phyloP scores from a whole-genome alignment of 2,888 invertebrate genomes.

The Blastobasis adustella region DNA sequence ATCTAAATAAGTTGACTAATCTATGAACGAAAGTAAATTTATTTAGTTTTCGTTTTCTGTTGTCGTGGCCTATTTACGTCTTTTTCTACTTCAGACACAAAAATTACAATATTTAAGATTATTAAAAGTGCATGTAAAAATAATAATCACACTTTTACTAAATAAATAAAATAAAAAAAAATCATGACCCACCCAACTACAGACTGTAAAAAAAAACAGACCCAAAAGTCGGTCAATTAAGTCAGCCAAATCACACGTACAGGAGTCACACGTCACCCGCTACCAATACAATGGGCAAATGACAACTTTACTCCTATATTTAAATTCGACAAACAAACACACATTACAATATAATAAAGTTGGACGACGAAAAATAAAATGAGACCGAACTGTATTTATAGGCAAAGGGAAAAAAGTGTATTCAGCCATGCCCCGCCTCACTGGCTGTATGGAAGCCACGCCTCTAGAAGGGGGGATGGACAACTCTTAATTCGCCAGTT shows the following conservation, averaged over 20 bases:
- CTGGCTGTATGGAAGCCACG: conserved; percentile 39
- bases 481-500: conserved; percentile 52
- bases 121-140: too few relatives aligned
- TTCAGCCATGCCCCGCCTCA: conserved; percentile 33
- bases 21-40: too few relatives aligned
- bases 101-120: too few relatives aligned
- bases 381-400: conserved; percentile 49
- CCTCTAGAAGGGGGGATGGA: conserved; percentile 38
- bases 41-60: neutral
- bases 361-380: conserved; percentile 38
- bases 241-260: conserved; percentile 32
- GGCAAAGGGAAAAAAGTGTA: conserved; percentile 37
- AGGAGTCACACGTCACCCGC: conserved; percentile 12
- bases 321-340: conserved; percentile 54
- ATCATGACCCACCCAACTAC: neutral
- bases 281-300: conserved; percentile 41
- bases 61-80: too few relatives aligned
- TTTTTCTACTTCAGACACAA: too few relatives aligned
- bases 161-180: too few relatives aligned
- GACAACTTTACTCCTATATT: conserved; percentile 44
- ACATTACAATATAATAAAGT: conserved; percentile 64
- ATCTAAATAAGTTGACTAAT: too few relatives aligned
- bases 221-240: conserved; percentile 35
- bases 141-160: too few relatives aligned
- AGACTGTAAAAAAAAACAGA: conserved; percentile 8